Evolutionary conservation across 2,888 invertebrate genomes (phyloP).

Genomic region (Chydorus sphaericus): DNA sequence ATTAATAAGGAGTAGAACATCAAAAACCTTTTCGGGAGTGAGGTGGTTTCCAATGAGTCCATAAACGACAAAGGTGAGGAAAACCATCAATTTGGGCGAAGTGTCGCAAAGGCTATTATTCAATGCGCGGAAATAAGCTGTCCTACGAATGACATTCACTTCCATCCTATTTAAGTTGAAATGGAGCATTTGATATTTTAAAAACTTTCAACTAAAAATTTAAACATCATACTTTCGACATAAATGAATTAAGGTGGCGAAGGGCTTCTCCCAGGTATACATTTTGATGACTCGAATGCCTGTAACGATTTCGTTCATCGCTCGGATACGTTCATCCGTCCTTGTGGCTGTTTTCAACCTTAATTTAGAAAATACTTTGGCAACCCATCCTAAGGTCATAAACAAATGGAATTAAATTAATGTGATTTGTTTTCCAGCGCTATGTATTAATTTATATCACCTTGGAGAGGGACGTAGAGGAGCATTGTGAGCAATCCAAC

Average conservation of each 20-base stretch:
- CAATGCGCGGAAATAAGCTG: constrained; percentile 25
- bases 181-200: too few species aligned
- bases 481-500: constrained; percentile 65
- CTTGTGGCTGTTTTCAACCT: constrained; percentile 33
- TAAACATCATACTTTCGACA: constrained; percentile 9
- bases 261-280: constrained; percentile 40
- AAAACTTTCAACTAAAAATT: too few species aligned
- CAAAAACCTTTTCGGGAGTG: constrained; percentile 25
- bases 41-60: constrained; percentile 26
- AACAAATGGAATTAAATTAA: neutral
- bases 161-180: constrained; percentile 31
- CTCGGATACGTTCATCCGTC: constrained; percentile 35
- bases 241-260: constrained; percentile 26
- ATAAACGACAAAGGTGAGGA: constrained; percentile 29
- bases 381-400: constrained; percentile 25
- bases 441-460: constrained; percentile 33
- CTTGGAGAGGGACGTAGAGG: constrained; percentile 69
- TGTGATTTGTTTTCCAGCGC: neutral
- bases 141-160: constrained; percentile 24
- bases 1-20: constrained; percentile 25
- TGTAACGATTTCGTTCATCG: constrained; percentile 38
- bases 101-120: constrained; percentile 32
- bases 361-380: constrained; percentile 26
- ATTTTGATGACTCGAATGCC: constrained; percentile 40
- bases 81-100: constrained; percentile 31